A percentile compares a stretch with the other conserved stretches of the same genome.
phyloP scores from a whole-genome alignment of 2,113 vertebrate genomes.

The Saguinus midas region DNA sequence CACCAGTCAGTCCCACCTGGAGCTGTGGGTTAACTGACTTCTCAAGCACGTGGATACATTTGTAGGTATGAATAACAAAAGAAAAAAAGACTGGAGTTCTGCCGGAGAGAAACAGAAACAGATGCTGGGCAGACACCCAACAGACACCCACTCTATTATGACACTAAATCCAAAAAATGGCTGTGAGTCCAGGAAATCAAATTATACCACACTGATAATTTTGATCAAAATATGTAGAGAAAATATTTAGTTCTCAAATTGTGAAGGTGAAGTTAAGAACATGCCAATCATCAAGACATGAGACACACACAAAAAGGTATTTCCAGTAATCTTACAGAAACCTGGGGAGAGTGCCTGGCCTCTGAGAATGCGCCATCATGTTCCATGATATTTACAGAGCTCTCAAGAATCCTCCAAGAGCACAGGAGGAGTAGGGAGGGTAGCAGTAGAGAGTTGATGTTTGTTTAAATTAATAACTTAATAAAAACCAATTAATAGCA shows the following conservation, averaged over 20 bases:
- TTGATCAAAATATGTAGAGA: neutral
- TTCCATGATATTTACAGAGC: neutral
- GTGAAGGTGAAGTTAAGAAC: neutral
- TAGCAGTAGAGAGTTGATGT: neutral
- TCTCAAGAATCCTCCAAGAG: neutral
- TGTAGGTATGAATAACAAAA: neutral
- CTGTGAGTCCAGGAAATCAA: neutral
- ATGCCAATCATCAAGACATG: neutral
- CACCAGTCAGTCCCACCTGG: neutral
- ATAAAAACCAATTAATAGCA: neutral
- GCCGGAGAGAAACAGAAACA: neutral
- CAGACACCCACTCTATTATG: neutral
- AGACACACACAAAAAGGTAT: neutral
- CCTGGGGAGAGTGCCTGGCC: neutral
- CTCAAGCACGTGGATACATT: neutral
- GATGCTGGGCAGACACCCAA: neutral
- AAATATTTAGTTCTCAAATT: neutral
- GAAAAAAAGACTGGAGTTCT: neutral
- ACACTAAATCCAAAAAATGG: neutral
- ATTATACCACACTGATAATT: neutral
- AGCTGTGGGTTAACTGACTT: neutral
- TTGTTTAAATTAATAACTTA: neutral
- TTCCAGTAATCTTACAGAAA: neutral
- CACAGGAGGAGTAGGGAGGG: neutral
- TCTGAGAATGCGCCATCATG: fast-evolving